Conservation (phyloP, 1,140 invertebrate genomes). For the Conus ventricosus region DNA sequence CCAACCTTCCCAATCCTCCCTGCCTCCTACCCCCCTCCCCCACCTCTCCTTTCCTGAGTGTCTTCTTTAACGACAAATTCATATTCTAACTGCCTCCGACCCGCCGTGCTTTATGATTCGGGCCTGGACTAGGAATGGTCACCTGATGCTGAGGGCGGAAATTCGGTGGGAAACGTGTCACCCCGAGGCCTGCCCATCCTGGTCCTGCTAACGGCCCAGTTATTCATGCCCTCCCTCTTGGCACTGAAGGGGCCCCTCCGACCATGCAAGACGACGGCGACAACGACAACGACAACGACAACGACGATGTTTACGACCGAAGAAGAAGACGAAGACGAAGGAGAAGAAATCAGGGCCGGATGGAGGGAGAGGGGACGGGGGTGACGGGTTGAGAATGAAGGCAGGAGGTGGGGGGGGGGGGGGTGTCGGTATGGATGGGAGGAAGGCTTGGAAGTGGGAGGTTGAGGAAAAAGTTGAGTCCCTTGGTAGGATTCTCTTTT, state of each 20-base stretch:
- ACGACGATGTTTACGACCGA: neutral
- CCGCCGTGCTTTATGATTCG: slow-evolving; percentile 8
- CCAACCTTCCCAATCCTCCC: too few species aligned
- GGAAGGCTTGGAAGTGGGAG: too few species aligned
- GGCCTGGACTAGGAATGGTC: slow-evolving; percentile 10
- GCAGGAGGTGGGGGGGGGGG: too few species aligned
- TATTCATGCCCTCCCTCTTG: slow-evolving; percentile 4
- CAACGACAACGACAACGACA: neutral
- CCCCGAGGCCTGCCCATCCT: neutral
- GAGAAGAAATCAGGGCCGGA: neutral
- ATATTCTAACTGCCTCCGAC: slow-evolving; percentile 21
- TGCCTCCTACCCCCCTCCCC: neutral
- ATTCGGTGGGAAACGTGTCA: slow-evolving; percentile 12
- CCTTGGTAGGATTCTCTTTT: too few species aligned
- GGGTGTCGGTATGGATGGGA: too few species aligned
- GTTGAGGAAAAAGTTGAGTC: too few species aligned
- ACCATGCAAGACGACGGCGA: neutral
- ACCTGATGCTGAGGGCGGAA: slow-evolving; percentile 22
- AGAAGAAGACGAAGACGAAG: neutral
- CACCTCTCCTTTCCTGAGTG: neutral
- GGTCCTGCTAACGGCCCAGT: neutral
- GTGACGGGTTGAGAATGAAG: too few species aligned
- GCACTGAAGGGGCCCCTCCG: neutral
- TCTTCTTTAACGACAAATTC: slow-evolving; percentile 9
- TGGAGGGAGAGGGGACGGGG: neutral